phyloP scores from a whole-genome alignment of 2,888 invertebrate genomes.

The Syrista parreyssii region DNA sequence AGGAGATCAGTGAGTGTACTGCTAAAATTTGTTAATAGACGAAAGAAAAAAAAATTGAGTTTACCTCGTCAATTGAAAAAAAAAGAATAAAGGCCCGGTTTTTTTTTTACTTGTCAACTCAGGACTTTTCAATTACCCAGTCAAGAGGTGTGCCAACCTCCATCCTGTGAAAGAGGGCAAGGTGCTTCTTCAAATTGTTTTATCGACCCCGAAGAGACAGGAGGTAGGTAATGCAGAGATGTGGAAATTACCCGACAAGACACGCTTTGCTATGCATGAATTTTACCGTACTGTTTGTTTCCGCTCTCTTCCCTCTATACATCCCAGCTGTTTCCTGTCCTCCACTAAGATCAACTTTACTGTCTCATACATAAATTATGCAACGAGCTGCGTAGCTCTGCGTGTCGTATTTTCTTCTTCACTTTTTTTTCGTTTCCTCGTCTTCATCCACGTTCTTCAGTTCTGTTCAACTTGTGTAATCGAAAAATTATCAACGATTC shows the following conservation, averaged over 20 bases:
- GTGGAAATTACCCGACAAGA: constrained; percentile 5
- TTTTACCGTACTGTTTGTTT: background rate
- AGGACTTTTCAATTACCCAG: no score
- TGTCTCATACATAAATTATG: background rate
- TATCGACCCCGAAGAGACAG: background rate
- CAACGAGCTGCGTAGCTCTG: background rate
- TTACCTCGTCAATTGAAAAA: no score
- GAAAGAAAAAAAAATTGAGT: no score
- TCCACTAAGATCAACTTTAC: background rate
- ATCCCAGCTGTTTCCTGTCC: background rate
- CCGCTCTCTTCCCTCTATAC: constrained; percentile 3
- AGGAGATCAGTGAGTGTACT: no score
- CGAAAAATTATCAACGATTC: no score
- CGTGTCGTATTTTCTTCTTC: background rate
- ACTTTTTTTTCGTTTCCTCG: background rate
- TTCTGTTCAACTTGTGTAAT: no score
- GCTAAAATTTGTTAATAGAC: no score
- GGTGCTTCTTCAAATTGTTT: background rate
- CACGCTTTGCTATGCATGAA: constrained; percentile 1
- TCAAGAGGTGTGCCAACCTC: no score
- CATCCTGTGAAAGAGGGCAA: no score
- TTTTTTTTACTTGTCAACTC: no score
- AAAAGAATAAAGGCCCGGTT: no score
- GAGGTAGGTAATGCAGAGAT: background rate
- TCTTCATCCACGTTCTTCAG: no score